Percentiles rank a stretch among this genome's conserved stretches.
phyloP scores from a whole-genome alignment of 2,113 vertebrate genomes.

The Hiodon tergisus region DNA sequence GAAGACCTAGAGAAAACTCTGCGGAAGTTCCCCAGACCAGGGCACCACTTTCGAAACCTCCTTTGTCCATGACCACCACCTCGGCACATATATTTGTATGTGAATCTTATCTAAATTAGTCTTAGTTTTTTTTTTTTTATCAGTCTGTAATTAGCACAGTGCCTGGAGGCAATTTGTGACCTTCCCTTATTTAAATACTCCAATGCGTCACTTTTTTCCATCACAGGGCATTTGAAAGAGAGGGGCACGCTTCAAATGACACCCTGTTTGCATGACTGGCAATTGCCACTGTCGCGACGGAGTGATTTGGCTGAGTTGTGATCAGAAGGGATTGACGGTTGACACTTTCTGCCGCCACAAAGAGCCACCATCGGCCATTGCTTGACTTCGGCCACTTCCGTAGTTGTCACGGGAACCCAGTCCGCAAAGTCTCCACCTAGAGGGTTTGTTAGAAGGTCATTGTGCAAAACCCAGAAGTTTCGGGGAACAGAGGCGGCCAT shows the following conservation, averaged over 20 bases:
- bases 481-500: too few relatives aligned
- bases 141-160: slow-evolving; percentile 68
- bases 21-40: too few relatives aligned
- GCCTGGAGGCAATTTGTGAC: slow-evolving; percentile 71
- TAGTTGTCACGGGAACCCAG: too few relatives aligned
- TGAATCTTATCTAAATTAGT: slow-evolving; percentile 30
- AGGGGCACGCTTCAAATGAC: slow-evolving; percentile 49
- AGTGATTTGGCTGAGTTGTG: slow-evolving; percentile 47
- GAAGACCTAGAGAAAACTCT: not conserved
- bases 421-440: too few relatives aligned
- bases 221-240: slow-evolving; percentile 51
- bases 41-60: slow-evolving; percentile 2
- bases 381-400: slow-evolving; percentile 36
- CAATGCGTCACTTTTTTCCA: slow-evolving; percentile 44
- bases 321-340: slow-evolving; percentile 58
- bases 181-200: slow-evolving; percentile 72
- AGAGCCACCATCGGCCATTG: slow-evolving; percentile 62
- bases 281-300: slow-evolving; percentile 49
- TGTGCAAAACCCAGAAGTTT: too few relatives aligned
- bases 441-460: too few relatives aligned
- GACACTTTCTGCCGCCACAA: slow-evolving; percentile 52
- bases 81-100: not conserved
- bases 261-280: slow-evolving; percentile 64
- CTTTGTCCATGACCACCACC: slow-evolving; percentile 53
- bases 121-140: slow-evolving; percentile 58